Base-by-base conservation (phyloP, 2,113 vertebrate genomes). In the Heliornis fulica region DNA sequence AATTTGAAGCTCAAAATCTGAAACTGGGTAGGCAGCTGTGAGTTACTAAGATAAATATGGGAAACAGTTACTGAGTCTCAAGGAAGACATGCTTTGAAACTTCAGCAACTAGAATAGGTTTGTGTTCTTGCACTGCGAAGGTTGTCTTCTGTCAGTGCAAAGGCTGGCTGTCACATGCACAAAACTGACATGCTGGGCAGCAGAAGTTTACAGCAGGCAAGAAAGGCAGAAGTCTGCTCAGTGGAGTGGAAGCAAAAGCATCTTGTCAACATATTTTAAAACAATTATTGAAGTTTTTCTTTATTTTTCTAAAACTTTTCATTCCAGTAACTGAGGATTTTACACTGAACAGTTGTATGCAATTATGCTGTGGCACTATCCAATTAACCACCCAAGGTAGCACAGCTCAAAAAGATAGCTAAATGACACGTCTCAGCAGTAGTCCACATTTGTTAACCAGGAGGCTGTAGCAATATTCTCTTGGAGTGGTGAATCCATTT, bases 341-440 rank as follows among this genome's bases (percentile, higher is more conserved):
- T 34, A 41, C n/a, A 16, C 26, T 34, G 79, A 94, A 65, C 63
- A 88, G 92, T 90, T 90, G 86, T 63, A 32, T 90, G 32, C 64
- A 94, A 15, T 95, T 93, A 89, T 41, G 50, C 56, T 25, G 8
- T 54, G 79, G 71, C 54, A 70, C 76, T 74, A 77, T 83, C 71
- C 92, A 94, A 86, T 94, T 97, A 92, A 88, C 75, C 71, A 92
- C 93, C 92, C 57, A 84, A 95, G 84, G 95, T 11, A 94, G 68
- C 76, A 31, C 29, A 74, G 83, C 60, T 92, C 64, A 53, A 5
- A 90, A 69, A 57, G 70, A 74, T 54, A 72, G 64, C 59, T 74
- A 74, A 80, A 88, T 63, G 63, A 23, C 69, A 18, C 22, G 4
- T 88, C 90, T 43, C 92, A 74, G 92, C 88, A 81, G 85, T 40